Conservation (phyloP, 2,888 invertebrate species). For the Geophilus truncorum region DNA sequence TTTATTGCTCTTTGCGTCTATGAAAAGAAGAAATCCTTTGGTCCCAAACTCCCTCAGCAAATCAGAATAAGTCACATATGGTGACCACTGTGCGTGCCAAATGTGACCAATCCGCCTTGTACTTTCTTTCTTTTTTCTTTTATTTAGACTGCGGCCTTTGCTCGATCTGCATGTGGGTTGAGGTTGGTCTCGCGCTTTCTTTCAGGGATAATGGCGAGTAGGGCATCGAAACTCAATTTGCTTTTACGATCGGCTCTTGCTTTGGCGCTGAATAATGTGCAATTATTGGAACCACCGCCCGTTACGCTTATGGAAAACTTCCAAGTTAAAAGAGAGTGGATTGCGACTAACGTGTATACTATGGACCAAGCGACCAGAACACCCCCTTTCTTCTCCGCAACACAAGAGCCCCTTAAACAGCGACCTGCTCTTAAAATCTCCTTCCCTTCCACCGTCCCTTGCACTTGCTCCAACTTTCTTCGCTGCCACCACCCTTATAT, state of each 20-base stretch:
- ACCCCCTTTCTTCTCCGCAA: constrained; percentile 7
- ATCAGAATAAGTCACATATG: not conserved
- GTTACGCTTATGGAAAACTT: constrained; percentile 32
- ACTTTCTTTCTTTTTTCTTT: not conserved
- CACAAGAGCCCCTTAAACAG: constrained; percentile 20
- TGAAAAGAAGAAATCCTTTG: not conserved
- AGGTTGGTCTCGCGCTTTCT: constrained; percentile 12
- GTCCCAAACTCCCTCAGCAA: not conserved
- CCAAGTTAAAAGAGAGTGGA: constrained; percentile 30
- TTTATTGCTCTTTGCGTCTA: constrained; percentile 3
- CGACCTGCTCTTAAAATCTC: constrained; percentile 14
- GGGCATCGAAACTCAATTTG: constrained; percentile 31
- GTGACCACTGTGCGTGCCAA: not conserved
- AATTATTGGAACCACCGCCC: constrained; percentile 31
- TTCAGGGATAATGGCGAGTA: constrained; percentile 17
- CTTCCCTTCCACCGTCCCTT: not conserved
- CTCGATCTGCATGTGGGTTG: constrained; percentile 28
- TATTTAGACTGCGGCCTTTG: not conserved
- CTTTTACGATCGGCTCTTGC: constrained; percentile 29
- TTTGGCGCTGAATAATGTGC: constrained; percentile 27
- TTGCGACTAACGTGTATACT: constrained; percentile 16
- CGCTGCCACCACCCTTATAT: not conserved
- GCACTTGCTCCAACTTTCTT: not conserved
- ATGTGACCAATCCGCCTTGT: not conserved
- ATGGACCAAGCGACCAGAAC: constrained; percentile 20